Evolutionary conservation across 2,797 vertebrate genomes (phyloP).

Genomic region (Premnoplex brunnescens): DNA sequence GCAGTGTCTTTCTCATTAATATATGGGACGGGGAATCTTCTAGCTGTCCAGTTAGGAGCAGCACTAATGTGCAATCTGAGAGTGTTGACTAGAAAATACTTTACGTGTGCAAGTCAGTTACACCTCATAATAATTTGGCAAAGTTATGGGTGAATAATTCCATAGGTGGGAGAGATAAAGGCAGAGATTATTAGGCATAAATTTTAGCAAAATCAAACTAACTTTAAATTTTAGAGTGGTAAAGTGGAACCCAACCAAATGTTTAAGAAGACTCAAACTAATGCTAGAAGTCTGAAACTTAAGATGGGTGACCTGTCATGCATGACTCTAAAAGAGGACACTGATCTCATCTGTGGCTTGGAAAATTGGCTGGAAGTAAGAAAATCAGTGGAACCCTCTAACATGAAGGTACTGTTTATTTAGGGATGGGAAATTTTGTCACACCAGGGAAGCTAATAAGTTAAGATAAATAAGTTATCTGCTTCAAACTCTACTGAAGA

Average conservation of each 20-base stretch:
- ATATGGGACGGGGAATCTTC: background rate
- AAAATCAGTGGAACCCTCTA: background rate
- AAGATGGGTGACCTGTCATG: background rate
- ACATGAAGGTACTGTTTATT: background rate
- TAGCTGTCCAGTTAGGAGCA: background rate
- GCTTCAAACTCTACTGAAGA: background rate
- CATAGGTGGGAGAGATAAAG: background rate
- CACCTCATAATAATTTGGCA: background rate
- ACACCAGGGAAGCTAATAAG: background rate
- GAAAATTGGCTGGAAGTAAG: background rate
- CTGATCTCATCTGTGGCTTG: background rate
- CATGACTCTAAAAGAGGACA: background rate
- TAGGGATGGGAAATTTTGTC: background rate
- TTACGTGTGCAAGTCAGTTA: background rate
- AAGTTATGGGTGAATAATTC: background rate
- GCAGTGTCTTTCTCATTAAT: background rate
- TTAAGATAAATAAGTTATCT: background rate
- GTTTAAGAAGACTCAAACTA: background rate
- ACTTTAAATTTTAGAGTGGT: background rate
- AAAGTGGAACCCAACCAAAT: background rate
- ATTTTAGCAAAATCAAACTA: background rate
- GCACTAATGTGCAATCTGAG: background rate
- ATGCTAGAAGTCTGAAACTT: background rate
- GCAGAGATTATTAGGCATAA: background rate
- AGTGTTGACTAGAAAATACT: background rate